phyloP scores from a whole-genome alignment of 2,888 invertebrate species.

The Rhynchonema sp. region DNA sequence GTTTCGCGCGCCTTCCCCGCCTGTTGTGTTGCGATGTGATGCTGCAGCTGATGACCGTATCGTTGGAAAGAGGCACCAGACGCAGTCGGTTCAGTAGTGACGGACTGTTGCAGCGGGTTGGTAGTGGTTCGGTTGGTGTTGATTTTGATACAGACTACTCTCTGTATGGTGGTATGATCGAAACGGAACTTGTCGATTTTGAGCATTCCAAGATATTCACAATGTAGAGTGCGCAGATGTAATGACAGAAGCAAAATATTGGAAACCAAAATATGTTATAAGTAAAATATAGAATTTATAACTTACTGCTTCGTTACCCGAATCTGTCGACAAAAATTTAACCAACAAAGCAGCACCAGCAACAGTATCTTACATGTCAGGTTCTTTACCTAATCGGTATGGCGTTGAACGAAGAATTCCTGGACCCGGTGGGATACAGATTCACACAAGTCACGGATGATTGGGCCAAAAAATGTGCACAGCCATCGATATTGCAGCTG shows the following conservation, averaged over 20 bases:
- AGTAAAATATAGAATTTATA: no score
- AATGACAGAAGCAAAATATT: no score
- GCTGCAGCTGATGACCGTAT: constrained; percentile 55
- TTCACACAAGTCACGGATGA: constrained; percentile 1
- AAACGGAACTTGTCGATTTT: no score
- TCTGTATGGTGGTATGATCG: no score
- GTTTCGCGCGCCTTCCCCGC: constrained; percentile 11
- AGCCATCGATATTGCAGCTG: constrained; percentile 46
- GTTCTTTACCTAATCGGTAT: constrained; percentile 67
- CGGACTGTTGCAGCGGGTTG: constrained; percentile 6
- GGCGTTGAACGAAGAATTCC: constrained; percentile 66
- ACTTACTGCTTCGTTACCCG: no score
- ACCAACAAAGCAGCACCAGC: no score
- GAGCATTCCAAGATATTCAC: no score
- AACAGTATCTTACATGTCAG: constrained; percentile 23
- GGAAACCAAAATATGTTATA: no score
- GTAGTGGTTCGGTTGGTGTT: no score
- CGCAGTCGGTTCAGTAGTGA: constrained; percentile 5
- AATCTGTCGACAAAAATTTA: no score
- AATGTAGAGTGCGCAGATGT: no score
- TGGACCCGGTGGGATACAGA: background rate
- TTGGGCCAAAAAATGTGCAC: background rate
- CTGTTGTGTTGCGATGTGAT: constrained; percentile 37
- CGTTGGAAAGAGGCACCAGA: constrained; percentile 43
- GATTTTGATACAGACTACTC: no score